Conservation (phyloP, 2,113 vertebrate genomes). For the Periophthalmus modestus region DNA sequence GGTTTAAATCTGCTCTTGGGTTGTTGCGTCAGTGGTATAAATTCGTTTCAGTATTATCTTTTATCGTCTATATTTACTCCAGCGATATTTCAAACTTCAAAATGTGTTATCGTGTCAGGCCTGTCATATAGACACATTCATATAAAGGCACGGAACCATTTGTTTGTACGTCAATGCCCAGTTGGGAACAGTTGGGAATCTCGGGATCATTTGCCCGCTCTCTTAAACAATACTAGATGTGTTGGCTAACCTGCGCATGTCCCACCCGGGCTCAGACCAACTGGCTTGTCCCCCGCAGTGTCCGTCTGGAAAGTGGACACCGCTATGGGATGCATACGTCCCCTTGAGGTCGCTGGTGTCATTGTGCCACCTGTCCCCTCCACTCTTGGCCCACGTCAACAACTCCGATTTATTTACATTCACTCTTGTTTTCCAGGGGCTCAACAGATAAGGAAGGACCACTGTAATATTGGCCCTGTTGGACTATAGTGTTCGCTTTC, state of each 20-base stretch:
- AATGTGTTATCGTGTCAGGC: too few relatives aligned
- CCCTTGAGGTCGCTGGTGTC: conserved; percentile 62
- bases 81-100: too few relatives aligned
- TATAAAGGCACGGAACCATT: too few relatives aligned
- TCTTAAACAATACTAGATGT: conserved; percentile 1
- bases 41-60: too few relatives aligned
- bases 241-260: conserved; percentile 19
- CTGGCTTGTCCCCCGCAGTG: conserved; percentile 52
- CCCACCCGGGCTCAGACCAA: conserved; percentile 52
- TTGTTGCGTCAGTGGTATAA: too few relatives aligned
- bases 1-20: too few relatives aligned
- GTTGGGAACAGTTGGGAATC: neutral
- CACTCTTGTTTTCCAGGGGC: conserved; percentile 47
- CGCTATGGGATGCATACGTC: conserved; percentile 69
- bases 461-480: neutral
- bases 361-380: conserved; percentile 72
- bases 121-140: neutral
- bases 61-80: too few relatives aligned
- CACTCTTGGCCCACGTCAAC: conserved; percentile 59
- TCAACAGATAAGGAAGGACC: neutral
- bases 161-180: too few relatives aligned
- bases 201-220: neutral
- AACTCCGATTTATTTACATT: conserved; percentile 68
- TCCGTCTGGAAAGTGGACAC: conserved; percentile 71
- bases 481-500: neutral